A percentile compares a stretch with the other conserved stretches of the same genome.
phyloP scores from a whole-genome alignment of 2,113 vertebrate genomes.

The Oreocharis arfaki region DNA sequence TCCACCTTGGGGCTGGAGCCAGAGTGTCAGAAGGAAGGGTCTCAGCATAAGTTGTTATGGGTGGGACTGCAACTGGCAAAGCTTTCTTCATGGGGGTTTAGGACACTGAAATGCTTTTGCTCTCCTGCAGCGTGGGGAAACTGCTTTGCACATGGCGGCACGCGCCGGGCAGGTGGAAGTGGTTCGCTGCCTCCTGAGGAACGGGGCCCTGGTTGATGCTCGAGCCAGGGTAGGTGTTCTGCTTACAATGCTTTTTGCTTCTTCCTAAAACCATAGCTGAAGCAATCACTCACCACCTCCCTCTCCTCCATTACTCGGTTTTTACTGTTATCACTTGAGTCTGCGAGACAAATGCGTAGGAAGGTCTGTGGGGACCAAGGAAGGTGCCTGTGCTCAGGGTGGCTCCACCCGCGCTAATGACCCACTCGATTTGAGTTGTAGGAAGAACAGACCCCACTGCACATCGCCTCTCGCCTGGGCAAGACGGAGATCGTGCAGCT shows the following conservation, averaged over 20 bases:
- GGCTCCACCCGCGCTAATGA: not conserved
- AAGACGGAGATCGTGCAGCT: conserved; percentile 98
- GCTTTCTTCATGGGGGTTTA: not conserved
- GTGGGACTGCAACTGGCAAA: not conserved
- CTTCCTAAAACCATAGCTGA: not conserved
- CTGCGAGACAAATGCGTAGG: not conserved
- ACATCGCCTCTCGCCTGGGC: conserved; percentile 94
- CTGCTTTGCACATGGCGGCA: conserved; percentile 93
- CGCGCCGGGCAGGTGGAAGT: conserved; percentile 97
- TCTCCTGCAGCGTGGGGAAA: conserved; percentile 89
- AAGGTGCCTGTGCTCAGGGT: not conserved
- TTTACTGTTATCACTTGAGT: not conserved
- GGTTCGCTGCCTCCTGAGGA: conserved; percentile 93
- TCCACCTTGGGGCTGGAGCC: not conserved
- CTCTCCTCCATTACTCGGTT: not conserved
- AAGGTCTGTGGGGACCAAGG: not conserved
- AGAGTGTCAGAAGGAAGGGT: not conserved
- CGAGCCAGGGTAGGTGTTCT: conserved; percentile 87
- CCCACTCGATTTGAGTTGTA: conserved; percentile 67
- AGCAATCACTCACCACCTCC: not conserved
- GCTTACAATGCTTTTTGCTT: not conserved
- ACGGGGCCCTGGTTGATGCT: conserved; percentile 92
- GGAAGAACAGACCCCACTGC: conserved; percentile 98
- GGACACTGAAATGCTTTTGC: not conserved
- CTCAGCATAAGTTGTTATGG: rapidly evolving